Conservation (phyloP, 2,888 invertebrate species). For the Polymixis lichenea region DNA sequence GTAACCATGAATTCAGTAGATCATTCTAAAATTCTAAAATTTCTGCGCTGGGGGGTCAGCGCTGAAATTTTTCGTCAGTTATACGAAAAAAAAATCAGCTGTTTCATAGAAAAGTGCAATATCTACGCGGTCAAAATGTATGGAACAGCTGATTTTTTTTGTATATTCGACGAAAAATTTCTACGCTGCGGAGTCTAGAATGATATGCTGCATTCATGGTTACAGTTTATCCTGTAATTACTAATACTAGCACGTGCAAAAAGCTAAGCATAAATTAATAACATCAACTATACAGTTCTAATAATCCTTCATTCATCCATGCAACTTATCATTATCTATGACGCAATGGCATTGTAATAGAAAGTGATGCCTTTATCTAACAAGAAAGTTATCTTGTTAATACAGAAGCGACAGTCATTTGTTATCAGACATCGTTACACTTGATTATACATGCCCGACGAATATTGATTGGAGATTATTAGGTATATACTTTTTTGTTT, state of each 20-base stretch:
- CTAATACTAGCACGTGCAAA: background rate
- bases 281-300: background rate
- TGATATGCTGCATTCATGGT: too few relatives aligned
- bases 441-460: slow-evolving; percentile 54
- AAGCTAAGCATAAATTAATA: background rate
- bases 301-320: slow-evolving; percentile 24
- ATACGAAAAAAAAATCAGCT: too few relatives aligned
- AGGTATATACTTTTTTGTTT: slow-evolving; percentile 30
- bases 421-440: slow-evolving; percentile 68
- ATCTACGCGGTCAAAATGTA: too few relatives aligned
- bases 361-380: slow-evolving; percentile 63
- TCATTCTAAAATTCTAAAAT: too few relatives aligned
- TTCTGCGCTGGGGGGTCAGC: too few relatives aligned
- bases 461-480: slow-evolving; percentile 45
- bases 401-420: slow-evolving; percentile 55
- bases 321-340: slow-evolving; percentile 28
- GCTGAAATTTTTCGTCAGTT: too few relatives aligned
- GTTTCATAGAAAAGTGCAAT: too few relatives aligned
- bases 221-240: too few relatives aligned
- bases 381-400: slow-evolving; percentile 49
- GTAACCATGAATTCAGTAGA: too few relatives aligned
- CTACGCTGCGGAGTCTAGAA: too few relatives aligned
- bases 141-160: too few relatives aligned
- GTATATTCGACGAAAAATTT: too few relatives aligned
- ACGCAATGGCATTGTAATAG: slow-evolving; percentile 52